Evolutionary conservation across 2,113 vertebrate genomes (phyloP).

Genomic region (Oxyura jamaicensis): DNA sequence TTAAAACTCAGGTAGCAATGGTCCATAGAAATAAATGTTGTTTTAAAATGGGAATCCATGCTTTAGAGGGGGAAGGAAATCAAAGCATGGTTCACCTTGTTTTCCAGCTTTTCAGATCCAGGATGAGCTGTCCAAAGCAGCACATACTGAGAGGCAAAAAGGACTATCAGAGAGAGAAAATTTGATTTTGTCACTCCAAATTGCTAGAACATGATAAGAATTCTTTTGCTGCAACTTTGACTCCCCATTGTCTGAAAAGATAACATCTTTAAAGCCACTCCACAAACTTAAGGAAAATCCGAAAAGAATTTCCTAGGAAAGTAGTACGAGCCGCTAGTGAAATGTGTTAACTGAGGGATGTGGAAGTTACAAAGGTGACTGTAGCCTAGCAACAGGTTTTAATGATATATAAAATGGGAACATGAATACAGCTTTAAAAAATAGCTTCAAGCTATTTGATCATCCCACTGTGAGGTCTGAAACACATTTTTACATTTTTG

Average conservation of each 20-base stretch:
- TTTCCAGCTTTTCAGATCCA: background rate
- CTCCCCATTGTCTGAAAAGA: background rate
- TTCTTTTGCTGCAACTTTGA: conserved; percentile 3
- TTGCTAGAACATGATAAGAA: background rate
- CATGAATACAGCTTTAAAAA: conserved; percentile 46
- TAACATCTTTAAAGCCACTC: conserved; percentile 20
- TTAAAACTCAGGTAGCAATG: background rate
- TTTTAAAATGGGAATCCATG: background rate
- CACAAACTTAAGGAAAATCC: conserved; percentile 40
- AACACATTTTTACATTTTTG: background rate
- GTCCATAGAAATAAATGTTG: background rate
- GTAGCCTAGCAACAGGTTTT: conserved; percentile 74
- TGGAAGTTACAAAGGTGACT: conserved; percentile 10
- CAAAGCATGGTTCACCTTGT: background rate
- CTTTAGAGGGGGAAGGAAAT: background rate
- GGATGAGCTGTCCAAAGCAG: background rate
- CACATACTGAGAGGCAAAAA: background rate
- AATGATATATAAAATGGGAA: conserved; percentile 3
- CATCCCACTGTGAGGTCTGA: background rate
- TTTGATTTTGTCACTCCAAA: background rate
- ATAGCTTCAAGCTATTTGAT: conserved; percentile 11
- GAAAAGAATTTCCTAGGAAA: conserved; percentile 14
- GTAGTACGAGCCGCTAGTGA: conserved; percentile 31
- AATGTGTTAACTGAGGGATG: background rate
- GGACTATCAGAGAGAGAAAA: background rate